A percentile compares a stretch with the other conserved stretches of the same genome.
Conservation (phyloP, 2,888 invertebrate species). For the Amblyjoppa proteus region DNA sequence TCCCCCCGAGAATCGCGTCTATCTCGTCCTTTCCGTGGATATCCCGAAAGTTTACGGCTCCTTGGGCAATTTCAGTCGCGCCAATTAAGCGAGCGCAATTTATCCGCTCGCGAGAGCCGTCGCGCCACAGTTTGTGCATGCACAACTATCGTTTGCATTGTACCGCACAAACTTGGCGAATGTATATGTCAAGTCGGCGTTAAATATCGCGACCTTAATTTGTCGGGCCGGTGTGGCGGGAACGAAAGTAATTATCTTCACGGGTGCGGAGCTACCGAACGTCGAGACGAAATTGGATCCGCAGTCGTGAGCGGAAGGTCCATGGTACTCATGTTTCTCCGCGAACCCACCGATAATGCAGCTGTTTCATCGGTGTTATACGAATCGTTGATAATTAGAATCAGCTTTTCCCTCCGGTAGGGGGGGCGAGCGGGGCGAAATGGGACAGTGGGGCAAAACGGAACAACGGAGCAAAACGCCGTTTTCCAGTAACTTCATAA, state of each 20-base stretch:
- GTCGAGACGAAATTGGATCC: conserved; percentile 61
- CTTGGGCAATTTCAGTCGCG: conserved; percentile 55
- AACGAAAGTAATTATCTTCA: conserved; percentile 58
- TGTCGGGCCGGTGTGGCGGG: conserved; percentile 13
- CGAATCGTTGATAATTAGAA: conserved; percentile 37
- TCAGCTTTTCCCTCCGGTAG: not conserved
- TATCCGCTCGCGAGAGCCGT: conserved; percentile 41
- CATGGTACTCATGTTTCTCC: not conserved
- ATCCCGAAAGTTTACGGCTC: conserved; percentile 48
- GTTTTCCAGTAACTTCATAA: too few species aligned
- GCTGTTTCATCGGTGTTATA: conserved; percentile 10
- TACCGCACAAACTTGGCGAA: not conserved
- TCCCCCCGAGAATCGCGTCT: conserved; percentile 16
- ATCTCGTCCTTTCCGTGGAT: conserved; percentile 23
- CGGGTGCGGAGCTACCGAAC: conserved; percentile 1
- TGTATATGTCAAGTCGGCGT: conserved; percentile 34
- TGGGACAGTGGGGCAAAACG: too few species aligned
- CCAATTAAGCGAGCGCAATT: conserved; percentile 60
- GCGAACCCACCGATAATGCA: not conserved
- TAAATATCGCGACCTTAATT: conserved; percentile 61
- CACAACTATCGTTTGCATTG: conserved; percentile 23
- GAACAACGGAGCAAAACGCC: too few species aligned
- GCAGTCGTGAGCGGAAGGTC: not conserved
- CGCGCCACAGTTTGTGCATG: conserved; percentile 23
- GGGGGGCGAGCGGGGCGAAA: too few species aligned